Percentiles rank a stretch among this genome's conserved stretches.
phyloP scores from a whole-genome alignment of 1,140 invertebrate species.

The Ylistrum balloti region DNA sequence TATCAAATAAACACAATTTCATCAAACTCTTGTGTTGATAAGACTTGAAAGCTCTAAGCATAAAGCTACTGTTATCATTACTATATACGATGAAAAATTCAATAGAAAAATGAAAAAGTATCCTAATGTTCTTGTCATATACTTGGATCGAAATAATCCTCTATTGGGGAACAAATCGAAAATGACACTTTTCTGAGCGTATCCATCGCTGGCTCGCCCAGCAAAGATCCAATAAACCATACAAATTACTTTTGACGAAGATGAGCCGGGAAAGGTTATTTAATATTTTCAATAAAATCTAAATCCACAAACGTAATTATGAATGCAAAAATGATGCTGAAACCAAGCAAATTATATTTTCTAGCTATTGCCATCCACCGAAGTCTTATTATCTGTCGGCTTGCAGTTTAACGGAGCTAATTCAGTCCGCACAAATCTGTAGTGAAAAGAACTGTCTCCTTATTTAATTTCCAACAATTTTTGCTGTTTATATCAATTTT shows the following conservation, averaged over 20 bases:
- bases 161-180: slow-evolving; percentile 34
- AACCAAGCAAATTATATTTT: slow-evolving; percentile 60
- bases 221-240: neutral
- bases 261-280: slow-evolving; percentile 67
- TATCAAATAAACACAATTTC: neutral
- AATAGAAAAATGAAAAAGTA: neutral
- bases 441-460: slow-evolving; percentile 65
- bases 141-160: neutral
- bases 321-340: slow-evolving; percentile 52
- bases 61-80: neutral
- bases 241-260: slow-evolving; percentile 59
- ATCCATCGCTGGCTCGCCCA: neutral
- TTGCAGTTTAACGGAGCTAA: slow-evolving; percentile 58
- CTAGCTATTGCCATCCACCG: slow-evolving; percentile 52
- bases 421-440: slow-evolving; percentile 62
- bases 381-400: slow-evolving; percentile 61
- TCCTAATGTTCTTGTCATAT: neutral
- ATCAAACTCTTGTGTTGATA: neutral
- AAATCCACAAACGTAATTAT: slow-evolving; percentile 67
- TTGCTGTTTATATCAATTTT: slow-evolving; percentile 76
- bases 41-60: slow-evolving; percentile 32
- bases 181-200: slow-evolving; percentile 42
- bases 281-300: slow-evolving; percentile 75
- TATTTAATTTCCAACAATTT: slow-evolving; percentile 76
- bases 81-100: neutral